These are phyloP conservation scores for Synodontis membranacea DNA, from an alignment of 2,113 vertebrate genomes.

Conservation along the genomic window DNA sequence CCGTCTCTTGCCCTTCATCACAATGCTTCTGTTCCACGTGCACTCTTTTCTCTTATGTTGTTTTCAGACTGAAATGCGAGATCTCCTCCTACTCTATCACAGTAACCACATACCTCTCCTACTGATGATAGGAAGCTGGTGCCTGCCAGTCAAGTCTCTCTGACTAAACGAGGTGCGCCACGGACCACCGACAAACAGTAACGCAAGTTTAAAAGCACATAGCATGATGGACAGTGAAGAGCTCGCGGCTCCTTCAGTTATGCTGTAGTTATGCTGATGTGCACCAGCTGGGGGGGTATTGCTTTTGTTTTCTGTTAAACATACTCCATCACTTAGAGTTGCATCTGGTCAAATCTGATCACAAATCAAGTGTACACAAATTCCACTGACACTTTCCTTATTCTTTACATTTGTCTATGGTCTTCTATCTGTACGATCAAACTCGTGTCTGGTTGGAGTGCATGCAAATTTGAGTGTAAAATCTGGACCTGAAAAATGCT, in stretches of 20 bases:
- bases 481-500: not conserved
- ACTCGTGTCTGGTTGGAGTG: not conserved
- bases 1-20: not conserved
- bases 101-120: not conserved
- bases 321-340: not conserved
- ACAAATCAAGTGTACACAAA: not conserved
- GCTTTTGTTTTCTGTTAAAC: not conserved
- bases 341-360: not conserved
- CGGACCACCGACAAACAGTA: not conserved
- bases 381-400: not conserved
- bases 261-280: constrained; percentile 18
- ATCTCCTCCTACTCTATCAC: constrained; percentile 13
- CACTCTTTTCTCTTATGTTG: constrained; percentile 21
- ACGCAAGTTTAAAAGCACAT: not conserved
- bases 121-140: not conserved
- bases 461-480: not conserved
- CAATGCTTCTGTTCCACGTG: constrained; percentile 5
- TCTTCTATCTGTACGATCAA: not conserved
- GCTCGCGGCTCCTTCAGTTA: not conserved
- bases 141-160: not conserved
- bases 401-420: not conserved
- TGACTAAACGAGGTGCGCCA: not conserved
- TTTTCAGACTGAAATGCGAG: constrained; percentile 16
- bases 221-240: not conserved
- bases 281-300: not conserved